Base-by-base conservation (phyloP, 37 sponge, comb jelly and placozoan genomes). In the Chondrilla cf. caribensis region DNA sequence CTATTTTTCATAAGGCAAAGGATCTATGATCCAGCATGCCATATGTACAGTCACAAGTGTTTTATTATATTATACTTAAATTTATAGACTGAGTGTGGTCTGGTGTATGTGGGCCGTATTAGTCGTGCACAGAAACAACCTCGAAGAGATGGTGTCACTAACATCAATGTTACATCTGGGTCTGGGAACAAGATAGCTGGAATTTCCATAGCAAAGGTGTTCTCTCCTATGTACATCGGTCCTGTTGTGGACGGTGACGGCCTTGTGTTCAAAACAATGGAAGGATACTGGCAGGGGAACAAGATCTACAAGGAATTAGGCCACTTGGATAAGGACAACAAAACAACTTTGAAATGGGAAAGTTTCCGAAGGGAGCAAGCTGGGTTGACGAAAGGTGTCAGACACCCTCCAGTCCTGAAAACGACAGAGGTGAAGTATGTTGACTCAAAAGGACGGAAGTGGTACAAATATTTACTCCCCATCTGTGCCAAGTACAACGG, bases 191-290 rank as follows among this genome's bases (percentile, higher is more conserved):
- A 62, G 29, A 22, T 62, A 22, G 64, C 24, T 62, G 64, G 64
- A 6, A 62, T 62, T 62, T 6, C 64, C 6, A 26, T 62, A 29
- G 64, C 64, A 62, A 62, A 62, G 22, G 25, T 26, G 22, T 62
- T 62, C 15, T 62, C 64, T 62, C 64, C 64, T 7, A 5, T 62
- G 18, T 26, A 62, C 64, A 26, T 62, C 15, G 64, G 64, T 29
- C 64, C 90, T 77, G 40, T 83, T 62, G 80, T 90, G 84, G 75
- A 86, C 37, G 54, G 81, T 75, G 68, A 90, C 57, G 31, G 83
- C 58, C 37, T 81, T 54, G 0, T 62, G 29, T 62, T 62, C 64
- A 62, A 62, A 15, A 62, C 64, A 6, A 26, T 62, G 29, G 64
- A 62, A 15, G 64, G 64, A 4, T 62, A 62, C 22, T 62, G 64